These are phyloP conservation scores for Carassius auratus DNA, from an alignment of 2,113 vertebrate species.

Conservation along the genomic window DNA sequence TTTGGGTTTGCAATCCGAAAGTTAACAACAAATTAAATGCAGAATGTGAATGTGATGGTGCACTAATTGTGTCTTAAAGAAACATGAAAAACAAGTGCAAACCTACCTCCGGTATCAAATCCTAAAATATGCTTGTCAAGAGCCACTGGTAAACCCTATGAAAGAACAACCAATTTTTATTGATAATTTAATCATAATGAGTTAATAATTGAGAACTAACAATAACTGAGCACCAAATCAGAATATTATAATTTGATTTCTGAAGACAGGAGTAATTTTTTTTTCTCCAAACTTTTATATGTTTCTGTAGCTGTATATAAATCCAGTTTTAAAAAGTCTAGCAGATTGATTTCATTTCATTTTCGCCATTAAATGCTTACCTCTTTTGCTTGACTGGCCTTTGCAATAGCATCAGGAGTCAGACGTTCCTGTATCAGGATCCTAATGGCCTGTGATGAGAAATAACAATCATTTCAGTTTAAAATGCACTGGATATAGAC, in stretches of 20 bases:
- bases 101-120: conserved; percentile 97
- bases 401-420: conserved; percentile 89
- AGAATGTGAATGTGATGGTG: background rate
- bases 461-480: background rate
- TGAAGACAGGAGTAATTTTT: background rate
- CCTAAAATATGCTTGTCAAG: conserved; percentile 93
- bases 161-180: conserved; percentile 6
- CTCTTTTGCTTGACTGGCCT: conserved; percentile 89
- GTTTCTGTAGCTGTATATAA: no score
- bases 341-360: no score
- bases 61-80: background rate
- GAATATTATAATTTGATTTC: background rate
- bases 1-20: background rate
- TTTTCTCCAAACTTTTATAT: no score
- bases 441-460: conserved; percentile 83
- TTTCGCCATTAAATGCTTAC: conserved; percentile 64
- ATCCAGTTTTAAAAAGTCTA: no score
- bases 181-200: background rate
- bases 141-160: conserved; percentile 89
- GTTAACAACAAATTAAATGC: background rate
- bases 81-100: background rate
- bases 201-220: no score
- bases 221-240: background rate
- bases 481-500: background rate
- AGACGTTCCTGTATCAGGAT: conserved; percentile 95